Conservation (phyloP, 2,888 invertebrate genomes). For the Drosophila imparisetae region DNA sequence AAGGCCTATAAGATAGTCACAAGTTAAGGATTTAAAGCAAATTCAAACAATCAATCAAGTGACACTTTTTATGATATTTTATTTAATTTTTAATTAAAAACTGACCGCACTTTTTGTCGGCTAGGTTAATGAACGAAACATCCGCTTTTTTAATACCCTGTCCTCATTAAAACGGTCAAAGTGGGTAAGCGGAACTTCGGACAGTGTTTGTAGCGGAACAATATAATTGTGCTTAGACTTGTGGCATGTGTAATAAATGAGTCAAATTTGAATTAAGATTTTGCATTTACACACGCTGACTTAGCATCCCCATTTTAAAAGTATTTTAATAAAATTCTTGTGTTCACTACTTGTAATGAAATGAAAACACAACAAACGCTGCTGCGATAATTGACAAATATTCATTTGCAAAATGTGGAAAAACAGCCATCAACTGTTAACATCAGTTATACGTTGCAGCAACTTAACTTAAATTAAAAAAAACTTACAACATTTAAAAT, state of each 20-base stretch:
- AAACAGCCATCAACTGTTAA: background rate
- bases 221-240: background rate
- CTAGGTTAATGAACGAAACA: constrained; percentile 44
- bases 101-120: constrained; percentile 55
- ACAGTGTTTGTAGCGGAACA: background rate
- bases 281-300: background rate
- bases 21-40: background rate
- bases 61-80: constrained; percentile 19
- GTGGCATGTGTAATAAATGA: background rate
- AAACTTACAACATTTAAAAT: too few species aligned
- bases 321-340: background rate
- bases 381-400: background rate
- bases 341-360: background rate
- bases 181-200: too few species aligned
- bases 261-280: background rate
- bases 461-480: too few species aligned
- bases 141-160: constrained; percentile 4
- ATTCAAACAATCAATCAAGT: constrained; percentile 11
- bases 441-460: background rate
- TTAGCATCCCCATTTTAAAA: background rate
- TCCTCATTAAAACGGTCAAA: too few species aligned
- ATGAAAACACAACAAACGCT: background rate
- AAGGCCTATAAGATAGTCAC: constrained; percentile 7
- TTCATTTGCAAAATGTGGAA: background rate
- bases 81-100: constrained; percentile 67